Conservation (phyloP, 2,113 vertebrate genomes). For the Corapipo altera region DNA sequence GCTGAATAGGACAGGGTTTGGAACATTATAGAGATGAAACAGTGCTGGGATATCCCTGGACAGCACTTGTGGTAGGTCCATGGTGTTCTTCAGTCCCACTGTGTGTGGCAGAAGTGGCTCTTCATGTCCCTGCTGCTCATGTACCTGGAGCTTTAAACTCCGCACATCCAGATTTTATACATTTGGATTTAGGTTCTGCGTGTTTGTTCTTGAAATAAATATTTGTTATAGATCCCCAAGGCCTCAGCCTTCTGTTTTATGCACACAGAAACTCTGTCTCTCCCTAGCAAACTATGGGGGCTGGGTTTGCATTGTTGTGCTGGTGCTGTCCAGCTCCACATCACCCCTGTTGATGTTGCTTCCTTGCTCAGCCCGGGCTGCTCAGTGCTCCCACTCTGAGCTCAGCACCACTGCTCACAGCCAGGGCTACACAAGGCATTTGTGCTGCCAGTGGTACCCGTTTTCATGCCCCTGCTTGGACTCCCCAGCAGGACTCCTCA, state of each 20-base stretch:
- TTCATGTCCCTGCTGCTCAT: neutral
- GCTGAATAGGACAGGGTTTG: neutral
- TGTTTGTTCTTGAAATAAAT: neutral
- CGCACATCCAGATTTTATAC: neutral
- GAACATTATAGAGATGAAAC: fast-evolving
- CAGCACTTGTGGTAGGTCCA: neutral
- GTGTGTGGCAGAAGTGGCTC: neutral
- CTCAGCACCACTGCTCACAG: fast-evolving
- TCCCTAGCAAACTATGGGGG: neutral
- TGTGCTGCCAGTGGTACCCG: neutral
- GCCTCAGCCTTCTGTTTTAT: neutral
- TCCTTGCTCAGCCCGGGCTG: neutral
- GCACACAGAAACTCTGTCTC: neutral
- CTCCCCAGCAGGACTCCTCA: fast-evolving
- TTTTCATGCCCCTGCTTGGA: neutral
- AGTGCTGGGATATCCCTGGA: neutral
- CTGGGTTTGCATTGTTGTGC: neutral
- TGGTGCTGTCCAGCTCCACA: neutral
- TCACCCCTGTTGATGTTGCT: neutral
- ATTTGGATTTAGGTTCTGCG: neutral
- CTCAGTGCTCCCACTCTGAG: neutral
- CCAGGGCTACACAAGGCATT: neutral
- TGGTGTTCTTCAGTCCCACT: neutral
- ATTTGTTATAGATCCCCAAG: neutral
- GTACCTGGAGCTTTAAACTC: neutral